A percentile compares a stretch with the other conserved stretches of the same genome.
These are phyloP conservation scores for Periphyllus acericola DNA, from an alignment of 2,888 invertebrate genomes.

Conservation along the genomic window DNA sequence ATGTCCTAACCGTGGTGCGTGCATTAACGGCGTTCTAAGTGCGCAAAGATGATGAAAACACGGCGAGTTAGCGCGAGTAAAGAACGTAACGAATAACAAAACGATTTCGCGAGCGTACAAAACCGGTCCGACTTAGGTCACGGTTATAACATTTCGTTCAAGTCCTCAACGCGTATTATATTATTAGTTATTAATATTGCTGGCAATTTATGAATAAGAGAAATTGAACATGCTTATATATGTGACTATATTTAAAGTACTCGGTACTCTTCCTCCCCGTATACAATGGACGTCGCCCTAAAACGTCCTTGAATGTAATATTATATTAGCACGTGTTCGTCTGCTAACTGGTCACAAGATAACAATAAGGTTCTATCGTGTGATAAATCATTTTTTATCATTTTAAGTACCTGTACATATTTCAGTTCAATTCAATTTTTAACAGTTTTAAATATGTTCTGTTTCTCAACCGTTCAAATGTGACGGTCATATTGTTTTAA, in stretches of 20 bases:
- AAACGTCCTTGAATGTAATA: conserved; percentile 34
- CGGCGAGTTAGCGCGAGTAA: neutral
- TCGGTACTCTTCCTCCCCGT: neutral
- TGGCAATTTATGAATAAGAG: neutral
- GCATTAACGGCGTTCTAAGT: too few species aligned
- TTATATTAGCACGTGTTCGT: conserved; percentile 16
- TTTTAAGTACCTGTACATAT: neutral
- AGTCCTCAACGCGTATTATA: neutral
- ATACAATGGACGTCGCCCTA: neutral
- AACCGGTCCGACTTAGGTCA: neutral
- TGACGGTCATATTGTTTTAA: neutral
- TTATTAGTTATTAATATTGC: neutral
- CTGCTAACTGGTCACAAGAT: conserved; percentile 13
- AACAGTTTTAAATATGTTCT: neutral
- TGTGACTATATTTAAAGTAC: conserved; percentile 27
- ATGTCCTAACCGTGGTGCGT: too few species aligned
- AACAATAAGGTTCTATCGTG: neutral
- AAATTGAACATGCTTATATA: conserved; percentile 21
- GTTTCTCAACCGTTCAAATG: neutral
- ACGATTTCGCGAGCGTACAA: neutral
- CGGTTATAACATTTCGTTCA: neutral
- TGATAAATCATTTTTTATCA: conserved; percentile 33
- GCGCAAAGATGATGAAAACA: neutral
- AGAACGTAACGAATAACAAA: neutral
- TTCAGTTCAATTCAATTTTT: neutral